These are phyloP conservation scores for Drosophila lacicola DNA, from an alignment of 2,888 invertebrate genomes.

Conservation along the genomic window DNA sequence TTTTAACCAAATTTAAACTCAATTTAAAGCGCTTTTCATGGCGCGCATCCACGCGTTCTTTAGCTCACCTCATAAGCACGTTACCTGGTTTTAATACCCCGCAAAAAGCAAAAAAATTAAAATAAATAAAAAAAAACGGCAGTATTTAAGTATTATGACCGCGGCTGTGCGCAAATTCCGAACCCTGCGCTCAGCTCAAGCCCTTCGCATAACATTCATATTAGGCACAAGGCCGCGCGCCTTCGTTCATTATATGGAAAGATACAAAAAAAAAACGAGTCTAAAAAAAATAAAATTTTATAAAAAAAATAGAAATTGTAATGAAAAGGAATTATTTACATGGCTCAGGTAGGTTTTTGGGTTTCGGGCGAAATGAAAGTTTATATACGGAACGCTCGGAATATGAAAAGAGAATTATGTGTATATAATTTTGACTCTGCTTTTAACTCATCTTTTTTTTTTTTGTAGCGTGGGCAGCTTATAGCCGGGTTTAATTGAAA, in stretches of 20 bases:
- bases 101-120: conserved; percentile 20
- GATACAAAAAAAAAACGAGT: conserved; percentile 49
- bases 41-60: conserved; percentile 7
- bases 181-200: conserved; percentile 34
- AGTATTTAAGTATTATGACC: conserved; percentile 52
- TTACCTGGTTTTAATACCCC: conserved; percentile 58
- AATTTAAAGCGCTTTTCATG: conserved; percentile 11
- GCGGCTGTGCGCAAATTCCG: conserved; percentile 20
- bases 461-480: conserved; percentile 11
- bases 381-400: conserved; percentile 39
- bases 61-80: conserved; percentile 45
- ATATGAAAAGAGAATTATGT: conserved; percentile 22
- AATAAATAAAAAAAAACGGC: not conserved
- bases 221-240: conserved; percentile 72
- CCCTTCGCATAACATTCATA: conserved; percentile 73
- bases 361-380: conserved; percentile 43
- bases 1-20: not conserved
- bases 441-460: conserved; percentile 5
- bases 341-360: conserved; percentile 47
- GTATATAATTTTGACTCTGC: conserved; percentile 32
- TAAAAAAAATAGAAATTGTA: conserved; percentile 53
- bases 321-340: conserved; percentile 77
- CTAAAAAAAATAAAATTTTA: conserved; percentile 47
- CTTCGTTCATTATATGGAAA: conserved; percentile 42
- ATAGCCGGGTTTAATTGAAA: conserved; percentile 44